Evolutionary conservation across 2,113 vertebrate species (phyloP), one percentile per base, ranked within the genome.

Genomic region (Leptobrachium ailaonicum): DNA sequence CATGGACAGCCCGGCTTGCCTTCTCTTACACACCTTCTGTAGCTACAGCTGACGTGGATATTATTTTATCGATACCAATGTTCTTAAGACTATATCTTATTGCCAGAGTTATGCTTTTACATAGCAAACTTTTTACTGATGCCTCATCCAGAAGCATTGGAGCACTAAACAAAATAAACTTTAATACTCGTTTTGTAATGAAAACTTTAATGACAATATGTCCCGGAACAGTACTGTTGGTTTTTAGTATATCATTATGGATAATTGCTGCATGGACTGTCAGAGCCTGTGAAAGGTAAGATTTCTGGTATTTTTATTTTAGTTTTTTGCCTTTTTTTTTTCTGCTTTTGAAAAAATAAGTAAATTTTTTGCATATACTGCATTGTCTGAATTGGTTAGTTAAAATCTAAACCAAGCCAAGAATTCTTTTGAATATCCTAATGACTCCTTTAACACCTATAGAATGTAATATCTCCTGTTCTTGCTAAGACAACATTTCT

Each of bases 151-250:
- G 98, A 89, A 99, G 97, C 91, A 99, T 99, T 88, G 97, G 98
- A 84, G 98, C 97, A 32, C 95, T 99, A 91, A 99, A 99, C 92
- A 99, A 99, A 91, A 99, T 99, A 92, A 99, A 98, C 94, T 99
- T 99, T 90, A 99, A 99, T 93, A 99, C 98, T 0, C 96, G 96
- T 91, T 99, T 99, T 87, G 97, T 99, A 90, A 99, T 99, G 98
- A 99, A 99, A 94, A 99, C 97, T 84, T 90, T 99, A 90, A 99
- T 99, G 98, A 99, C 98, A 89, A 99, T 99, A 91, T 99, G 97
- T 87, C 98, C 98, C 7, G 98, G 97, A 92, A 99, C 97, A 80
- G 97, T 99, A 86, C 94, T 99, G 87, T 94, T 99, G 91, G 98
- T 99, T 91, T 99, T 99, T 94, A 99, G 97, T 94, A 99, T 99